phyloP scores from a whole-genome alignment of 1,140 invertebrate species.

The Drosophila malerkotliana region DNA sequence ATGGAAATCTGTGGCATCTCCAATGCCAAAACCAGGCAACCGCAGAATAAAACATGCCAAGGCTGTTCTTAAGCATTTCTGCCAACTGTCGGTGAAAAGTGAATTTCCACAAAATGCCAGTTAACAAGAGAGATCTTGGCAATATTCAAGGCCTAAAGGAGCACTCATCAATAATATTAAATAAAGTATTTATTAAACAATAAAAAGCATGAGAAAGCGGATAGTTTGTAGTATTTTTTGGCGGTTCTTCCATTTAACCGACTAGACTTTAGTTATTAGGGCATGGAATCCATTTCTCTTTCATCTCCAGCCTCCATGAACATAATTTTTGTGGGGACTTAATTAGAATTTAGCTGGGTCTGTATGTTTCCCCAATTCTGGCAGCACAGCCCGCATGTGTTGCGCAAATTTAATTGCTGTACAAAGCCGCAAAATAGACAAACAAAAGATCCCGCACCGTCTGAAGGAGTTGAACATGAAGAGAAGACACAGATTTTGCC shows the following conservation, averaged over 20 bases:
- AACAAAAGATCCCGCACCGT: slow-evolving; percentile 37
- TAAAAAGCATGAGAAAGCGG: too few species aligned
- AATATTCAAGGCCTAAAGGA: not conserved
- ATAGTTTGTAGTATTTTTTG: not conserved
- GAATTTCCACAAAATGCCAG: not conserved
- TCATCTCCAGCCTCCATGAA: slow-evolving; percentile 19
- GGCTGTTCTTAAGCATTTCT: not conserved
- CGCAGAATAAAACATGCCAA: slow-evolving; percentile 4
- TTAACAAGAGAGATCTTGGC: too few species aligned
- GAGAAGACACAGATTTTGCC: slow-evolving; percentile 47
- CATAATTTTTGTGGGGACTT: slow-evolving; percentile 36
- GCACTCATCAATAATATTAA: not conserved
- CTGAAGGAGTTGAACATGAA: slow-evolving; percentile 37
- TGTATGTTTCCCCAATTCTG: slow-evolving; percentile 20
- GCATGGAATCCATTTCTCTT: slow-evolving; percentile 1
- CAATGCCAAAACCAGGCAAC: not conserved
- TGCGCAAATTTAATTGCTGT: slow-evolving; percentile 75
- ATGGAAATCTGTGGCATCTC: slow-evolving; percentile 10
- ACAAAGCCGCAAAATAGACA: slow-evolving; percentile 78
- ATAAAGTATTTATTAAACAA: not conserved
- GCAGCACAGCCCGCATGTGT: slow-evolving; percentile 63
- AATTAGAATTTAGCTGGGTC: slow-evolving; percentile 33
- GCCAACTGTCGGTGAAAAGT: not conserved
- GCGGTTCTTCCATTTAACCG: too few species aligned
- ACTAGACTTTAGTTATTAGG: not conserved